Percentiles rank a stretch among this genome's conserved stretches.
phyloP scores from a whole-genome alignment of 1,140 invertebrate species.

The Listronotus bonariensis region DNA sequence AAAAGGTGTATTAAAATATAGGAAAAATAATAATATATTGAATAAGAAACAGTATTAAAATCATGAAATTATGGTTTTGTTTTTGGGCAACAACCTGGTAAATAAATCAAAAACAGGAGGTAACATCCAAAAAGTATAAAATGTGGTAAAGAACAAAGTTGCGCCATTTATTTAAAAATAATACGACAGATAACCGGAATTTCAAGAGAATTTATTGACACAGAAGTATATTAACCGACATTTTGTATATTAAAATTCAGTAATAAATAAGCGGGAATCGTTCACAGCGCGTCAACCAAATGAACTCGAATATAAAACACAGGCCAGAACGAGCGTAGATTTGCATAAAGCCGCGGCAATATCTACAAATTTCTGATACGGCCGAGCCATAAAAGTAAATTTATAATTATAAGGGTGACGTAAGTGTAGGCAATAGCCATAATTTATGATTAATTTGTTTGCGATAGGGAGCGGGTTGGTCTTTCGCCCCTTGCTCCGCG shows the following conservation, averaged over 20 bases:
- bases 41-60: too few species aligned
- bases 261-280: constrained; percentile 34
- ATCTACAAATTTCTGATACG: constrained; percentile 48
- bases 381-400: constrained; percentile 46
- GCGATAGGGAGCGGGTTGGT: constrained; percentile 35
- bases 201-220: constrained; percentile 23
- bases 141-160: constrained; percentile 15
- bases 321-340: constrained; percentile 38
- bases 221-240: constrained; percentile 30
- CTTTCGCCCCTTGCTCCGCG: constrained; percentile 7
- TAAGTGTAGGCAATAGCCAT: constrained; percentile 47
- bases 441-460: constrained; percentile 50
- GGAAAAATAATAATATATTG: too few species aligned
- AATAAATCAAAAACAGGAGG: too few species aligned
- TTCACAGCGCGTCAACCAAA: constrained; percentile 38
- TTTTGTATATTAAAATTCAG: constrained; percentile 34
- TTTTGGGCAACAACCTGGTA: too few species aligned
- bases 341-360: constrained; percentile 42
- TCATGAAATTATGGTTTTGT: too few species aligned
- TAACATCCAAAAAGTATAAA: constrained; percentile 9
- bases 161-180: constrained; percentile 17
- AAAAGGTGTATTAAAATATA: too few species aligned
- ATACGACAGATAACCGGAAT: constrained; percentile 20
- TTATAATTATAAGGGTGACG: constrained; percentile 49
- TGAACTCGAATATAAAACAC: constrained; percentile 41